These are phyloP conservation scores for Pachymerium ferrugineum DNA, from an alignment of 2,888 invertebrate genomes.

Conservation along the genomic window DNA sequence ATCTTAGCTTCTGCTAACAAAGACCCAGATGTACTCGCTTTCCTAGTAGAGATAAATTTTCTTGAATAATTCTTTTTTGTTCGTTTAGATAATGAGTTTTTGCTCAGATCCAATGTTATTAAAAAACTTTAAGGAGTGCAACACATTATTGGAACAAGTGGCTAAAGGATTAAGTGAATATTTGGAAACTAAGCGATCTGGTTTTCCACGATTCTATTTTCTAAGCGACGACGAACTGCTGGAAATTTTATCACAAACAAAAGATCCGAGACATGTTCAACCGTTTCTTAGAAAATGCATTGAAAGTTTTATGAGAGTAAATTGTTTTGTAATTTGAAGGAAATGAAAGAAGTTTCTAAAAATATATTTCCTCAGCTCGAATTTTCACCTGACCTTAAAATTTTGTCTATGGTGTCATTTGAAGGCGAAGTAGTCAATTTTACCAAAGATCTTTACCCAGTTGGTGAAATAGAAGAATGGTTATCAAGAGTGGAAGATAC, in stretches of 20 bases:
- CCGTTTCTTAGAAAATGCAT: conserved; percentile 78
- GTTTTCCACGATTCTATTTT: conserved; percentile 74
- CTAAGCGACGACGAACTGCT: conserved; percentile 76
- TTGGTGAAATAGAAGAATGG: conserved; percentile 71
- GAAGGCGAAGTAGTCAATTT: conserved; percentile 69
- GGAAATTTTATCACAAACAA: conserved; percentile 72
- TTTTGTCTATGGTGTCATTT: conserved; percentile 68
- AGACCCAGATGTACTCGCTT: conserved; percentile 57
- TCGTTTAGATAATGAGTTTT: conserved; percentile 18
- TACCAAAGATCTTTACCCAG: conserved; percentile 61
- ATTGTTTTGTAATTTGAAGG: too few relatives aligned
- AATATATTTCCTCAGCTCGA: conserved; percentile 41
- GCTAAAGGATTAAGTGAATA: conserved; percentile 71
- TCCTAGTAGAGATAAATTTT: neutral
- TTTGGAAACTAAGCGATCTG: conserved; percentile 66
- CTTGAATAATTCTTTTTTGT: conserved; percentile 37
- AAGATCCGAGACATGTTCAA: conserved; percentile 70
- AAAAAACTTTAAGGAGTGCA: conserved; percentile 64
- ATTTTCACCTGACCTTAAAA: conserved; percentile 63
- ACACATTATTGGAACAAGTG: conserved; percentile 64
- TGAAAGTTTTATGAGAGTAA: conserved; percentile 65
- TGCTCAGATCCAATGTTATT: conserved; percentile 48
- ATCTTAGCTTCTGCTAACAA: conserved; percentile 66
- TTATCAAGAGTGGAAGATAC: conserved; percentile 61
- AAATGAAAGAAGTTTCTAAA: neutral